A percentile compares a stretch with the other conserved stretches of the same genome.
These are phyloP conservation scores for Morinoia aosen DNA, from an alignment of 2,888 invertebrate species.

Conservation along the genomic window DNA sequence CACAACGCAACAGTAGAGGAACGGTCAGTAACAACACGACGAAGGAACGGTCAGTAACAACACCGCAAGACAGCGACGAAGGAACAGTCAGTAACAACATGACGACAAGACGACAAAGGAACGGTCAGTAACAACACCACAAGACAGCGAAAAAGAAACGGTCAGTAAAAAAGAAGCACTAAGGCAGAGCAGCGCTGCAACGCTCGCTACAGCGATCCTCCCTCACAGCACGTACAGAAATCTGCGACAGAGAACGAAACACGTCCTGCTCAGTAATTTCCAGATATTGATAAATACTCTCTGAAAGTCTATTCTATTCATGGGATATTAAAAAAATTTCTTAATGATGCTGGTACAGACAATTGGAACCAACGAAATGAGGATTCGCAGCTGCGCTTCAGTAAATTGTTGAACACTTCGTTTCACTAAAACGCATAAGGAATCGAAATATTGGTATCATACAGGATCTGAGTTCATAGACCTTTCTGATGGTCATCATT, in stretches of 20 bases:
- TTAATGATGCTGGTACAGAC: neutral
- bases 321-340: neutral
- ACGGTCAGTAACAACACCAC: neutral
- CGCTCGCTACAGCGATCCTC: neutral
- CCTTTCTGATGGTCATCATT: neutral
- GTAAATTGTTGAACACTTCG: neutral
- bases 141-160: neutral
- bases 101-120: neutral
- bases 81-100: neutral
- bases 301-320: neutral
- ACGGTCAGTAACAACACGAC: neutral
- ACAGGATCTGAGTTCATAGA: neutral
- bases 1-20: neutral
- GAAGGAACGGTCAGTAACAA: neutral
- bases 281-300: neutral
- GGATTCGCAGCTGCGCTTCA: neutral
- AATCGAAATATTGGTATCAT: neutral
- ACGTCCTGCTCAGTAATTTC: neutral
- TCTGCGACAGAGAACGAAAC: slow-evolving; percentile 4
- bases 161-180: neutral
- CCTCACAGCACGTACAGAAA: neutral
- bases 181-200: neutral
- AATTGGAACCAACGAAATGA: neutral
- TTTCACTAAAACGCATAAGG: neutral
- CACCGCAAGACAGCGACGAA: neutral